phyloP scores from a whole-genome alignment of 2,113 vertebrate genomes.

The Macroglossus sobrinus region DNA sequence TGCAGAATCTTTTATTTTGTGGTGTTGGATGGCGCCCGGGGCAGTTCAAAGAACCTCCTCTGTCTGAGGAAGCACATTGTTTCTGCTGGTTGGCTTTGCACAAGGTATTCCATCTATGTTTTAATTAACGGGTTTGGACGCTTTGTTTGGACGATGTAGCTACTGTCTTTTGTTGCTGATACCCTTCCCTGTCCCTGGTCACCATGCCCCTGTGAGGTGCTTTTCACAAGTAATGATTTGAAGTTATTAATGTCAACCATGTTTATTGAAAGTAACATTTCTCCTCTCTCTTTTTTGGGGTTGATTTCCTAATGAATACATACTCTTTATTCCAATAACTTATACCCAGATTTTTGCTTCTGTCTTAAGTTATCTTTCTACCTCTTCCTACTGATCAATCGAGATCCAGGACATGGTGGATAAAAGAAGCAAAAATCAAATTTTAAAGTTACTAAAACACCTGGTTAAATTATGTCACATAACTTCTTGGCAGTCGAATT shows the following conservation, averaged over 20 bases:
- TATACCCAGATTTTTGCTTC: background rate
- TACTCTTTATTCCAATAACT: background rate
- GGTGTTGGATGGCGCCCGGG: fast-evolving
- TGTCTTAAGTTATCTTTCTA: background rate
- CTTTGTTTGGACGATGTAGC: background rate
- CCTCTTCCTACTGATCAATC: background rate
- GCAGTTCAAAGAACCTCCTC: background rate
- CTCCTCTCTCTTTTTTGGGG: background rate
- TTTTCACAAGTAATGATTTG: background rate
- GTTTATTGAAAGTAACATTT: background rate
- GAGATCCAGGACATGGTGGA: background rate
- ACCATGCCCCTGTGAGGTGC: fast-evolving
- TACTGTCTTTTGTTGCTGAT: background rate
- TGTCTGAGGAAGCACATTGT: background rate
- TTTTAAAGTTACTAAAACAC: background rate
- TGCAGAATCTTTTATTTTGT: background rate
- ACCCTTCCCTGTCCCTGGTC: background rate
- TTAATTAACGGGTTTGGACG: background rate
- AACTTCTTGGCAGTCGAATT: background rate
- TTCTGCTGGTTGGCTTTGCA: background rate
- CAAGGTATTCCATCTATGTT: fast-evolving
- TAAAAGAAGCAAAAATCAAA: background rate
- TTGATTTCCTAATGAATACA: background rate
- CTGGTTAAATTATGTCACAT: background rate
- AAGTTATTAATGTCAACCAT: background rate